These are phyloP conservation scores for Tragelaphus imberbis DNA, from an alignment of 2,113 vertebrate species.

Conservation along the genomic window DNA sequence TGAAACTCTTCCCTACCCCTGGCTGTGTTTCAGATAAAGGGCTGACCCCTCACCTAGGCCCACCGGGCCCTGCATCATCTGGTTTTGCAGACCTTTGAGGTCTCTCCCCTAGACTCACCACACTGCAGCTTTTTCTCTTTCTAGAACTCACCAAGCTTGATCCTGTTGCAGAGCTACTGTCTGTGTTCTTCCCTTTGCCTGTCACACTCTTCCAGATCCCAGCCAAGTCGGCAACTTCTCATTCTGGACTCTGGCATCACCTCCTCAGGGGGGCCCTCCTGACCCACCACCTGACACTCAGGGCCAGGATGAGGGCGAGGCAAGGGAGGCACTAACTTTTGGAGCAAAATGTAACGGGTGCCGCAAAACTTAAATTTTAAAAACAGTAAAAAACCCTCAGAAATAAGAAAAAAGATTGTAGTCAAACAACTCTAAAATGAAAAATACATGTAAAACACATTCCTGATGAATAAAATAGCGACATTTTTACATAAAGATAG, in stretches of 20 bases:
- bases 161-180: background rate
- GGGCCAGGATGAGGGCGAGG: background rate
- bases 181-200: background rate
- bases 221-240: background rate
- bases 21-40: background rate
- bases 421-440: background rate
- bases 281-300: background rate
- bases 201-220: background rate
- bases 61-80: background rate
- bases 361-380: background rate
- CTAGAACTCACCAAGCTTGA: background rate
- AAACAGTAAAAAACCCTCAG: background rate
- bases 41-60: background rate
- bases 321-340: accelerated
- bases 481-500: background rate
- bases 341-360: background rate
- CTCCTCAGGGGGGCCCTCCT: background rate
- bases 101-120: background rate
- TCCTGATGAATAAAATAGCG: background rate
- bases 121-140: background rate
- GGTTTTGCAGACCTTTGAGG: background rate
- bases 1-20: background rate
- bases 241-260: background rate
- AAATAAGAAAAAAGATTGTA: background rate
- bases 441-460: background rate